phyloP scores from a whole-genome alignment of 2,113 vertebrate genomes.

The Ptilonorhynchus violaceus region DNA sequence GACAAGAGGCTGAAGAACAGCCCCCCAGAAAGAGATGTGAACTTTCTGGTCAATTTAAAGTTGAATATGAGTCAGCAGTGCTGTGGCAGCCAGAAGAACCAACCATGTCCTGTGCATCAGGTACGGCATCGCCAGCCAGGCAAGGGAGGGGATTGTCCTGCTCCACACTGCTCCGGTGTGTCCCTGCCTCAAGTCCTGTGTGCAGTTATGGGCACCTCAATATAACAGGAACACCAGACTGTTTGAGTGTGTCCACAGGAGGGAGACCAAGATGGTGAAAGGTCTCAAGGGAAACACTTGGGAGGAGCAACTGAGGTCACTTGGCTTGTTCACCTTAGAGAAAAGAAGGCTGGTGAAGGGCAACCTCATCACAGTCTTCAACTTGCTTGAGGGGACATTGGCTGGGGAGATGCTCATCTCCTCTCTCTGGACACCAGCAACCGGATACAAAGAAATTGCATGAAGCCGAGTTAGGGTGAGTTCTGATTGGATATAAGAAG shows the following conservation, averaged over 20 bases:
- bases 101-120: not conserved
- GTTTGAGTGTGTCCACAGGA: not conserved
- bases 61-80: not conserved
- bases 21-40: not conserved
- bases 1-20: not conserved
- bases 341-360: not conserved
- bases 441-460: not conserved
- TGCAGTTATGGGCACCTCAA: not conserved
- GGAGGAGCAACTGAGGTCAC: not conserved
- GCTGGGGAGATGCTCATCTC: not conserved
- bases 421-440: not conserved
- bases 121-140: not conserved
- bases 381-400: not conserved
- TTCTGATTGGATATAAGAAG: not conserved
- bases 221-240: no score
- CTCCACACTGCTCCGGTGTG: not conserved
- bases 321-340: not conserved
- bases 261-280: not conserved
- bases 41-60: not conserved
- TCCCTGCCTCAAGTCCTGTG: not conserved
- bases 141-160: not conserved
- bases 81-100: not conserved
- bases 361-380: not conserved
- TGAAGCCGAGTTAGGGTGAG: not conserved
- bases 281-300: not conserved